Evolutionary conservation across 2,113 vertebrate species (phyloP).

Genomic region (Dromaius novaehollandiae): DNA sequence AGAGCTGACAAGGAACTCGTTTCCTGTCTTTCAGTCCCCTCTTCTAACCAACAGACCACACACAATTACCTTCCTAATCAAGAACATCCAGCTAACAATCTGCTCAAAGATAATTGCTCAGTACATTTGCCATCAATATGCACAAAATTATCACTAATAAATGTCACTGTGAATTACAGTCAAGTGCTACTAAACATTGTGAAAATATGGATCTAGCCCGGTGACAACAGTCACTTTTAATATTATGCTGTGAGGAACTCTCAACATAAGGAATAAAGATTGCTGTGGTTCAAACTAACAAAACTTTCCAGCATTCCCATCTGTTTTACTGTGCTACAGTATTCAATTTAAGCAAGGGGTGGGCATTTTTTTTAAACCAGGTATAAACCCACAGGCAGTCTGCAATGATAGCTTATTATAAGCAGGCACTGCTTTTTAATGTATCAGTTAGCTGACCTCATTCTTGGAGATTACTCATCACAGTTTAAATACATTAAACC

Average conservation of each 20-base stretch:
- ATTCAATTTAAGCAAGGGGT: neutral
- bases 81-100: slow-evolving; percentile 2
- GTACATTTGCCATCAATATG: neutral
- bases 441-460: neutral
- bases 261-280: neutral
- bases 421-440: neutral
- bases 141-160: slow-evolving; percentile 16
- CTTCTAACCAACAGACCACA: slow-evolving; percentile 50
- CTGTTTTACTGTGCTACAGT: neutral
- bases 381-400: neutral
- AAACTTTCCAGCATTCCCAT: neutral
- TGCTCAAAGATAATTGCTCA: slow-evolving; percentile 15
- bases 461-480: neutral
- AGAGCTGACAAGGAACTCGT: neutral
- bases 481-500: neutral
- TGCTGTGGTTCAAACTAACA: neutral
- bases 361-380: neutral
- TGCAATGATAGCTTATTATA: neutral
- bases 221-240: neutral
- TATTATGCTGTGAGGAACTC: rapidly evolving
- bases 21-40: slow-evolving; percentile 3
- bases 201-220: neutral
- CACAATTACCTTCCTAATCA: slow-evolving; percentile 38
- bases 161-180: slow-evolving; percentile 20
- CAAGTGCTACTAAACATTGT: neutral